phyloP scores from a whole-genome alignment of 2,113 vertebrate species.

The Alces alces region DNA sequence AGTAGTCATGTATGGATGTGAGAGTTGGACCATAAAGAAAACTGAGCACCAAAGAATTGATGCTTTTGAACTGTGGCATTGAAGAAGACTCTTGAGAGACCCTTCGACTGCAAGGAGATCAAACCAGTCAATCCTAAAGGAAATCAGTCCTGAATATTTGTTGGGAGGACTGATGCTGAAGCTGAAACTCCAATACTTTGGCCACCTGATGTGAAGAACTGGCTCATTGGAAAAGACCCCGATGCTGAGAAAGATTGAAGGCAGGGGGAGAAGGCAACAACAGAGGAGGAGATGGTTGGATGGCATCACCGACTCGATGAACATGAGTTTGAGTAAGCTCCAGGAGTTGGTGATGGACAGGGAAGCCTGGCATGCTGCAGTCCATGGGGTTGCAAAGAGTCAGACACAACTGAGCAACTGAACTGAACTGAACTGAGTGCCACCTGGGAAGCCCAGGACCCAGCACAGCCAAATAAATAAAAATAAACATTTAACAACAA shows the following conservation, averaged over 20 bases:
- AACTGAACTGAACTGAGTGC: not conserved
- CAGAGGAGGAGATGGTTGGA: not conserved
- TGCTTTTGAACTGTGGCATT: not conserved
- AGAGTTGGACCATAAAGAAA: not conserved
- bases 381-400: not conserved
- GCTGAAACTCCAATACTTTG: not conserved
- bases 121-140: not conserved
- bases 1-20: not conserved
- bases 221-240: not conserved
- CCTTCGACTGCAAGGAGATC: not conserved
- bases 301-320: not conserved
- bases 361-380: not conserved
- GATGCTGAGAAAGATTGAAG: not conserved
- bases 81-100: not conserved
- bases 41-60: not conserved
- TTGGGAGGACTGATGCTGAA: not conserved
- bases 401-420: not conserved
- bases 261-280: not conserved
- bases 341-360: not conserved
- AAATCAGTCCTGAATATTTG: not conserved
- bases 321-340: not conserved
- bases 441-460: not conserved
- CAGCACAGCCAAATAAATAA: not conserved
- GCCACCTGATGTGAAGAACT: not conserved
- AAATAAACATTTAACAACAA: not conserved